phyloP scores from a whole-genome alignment of 2,113 vertebrate species.

The Murina feae region DNA sequence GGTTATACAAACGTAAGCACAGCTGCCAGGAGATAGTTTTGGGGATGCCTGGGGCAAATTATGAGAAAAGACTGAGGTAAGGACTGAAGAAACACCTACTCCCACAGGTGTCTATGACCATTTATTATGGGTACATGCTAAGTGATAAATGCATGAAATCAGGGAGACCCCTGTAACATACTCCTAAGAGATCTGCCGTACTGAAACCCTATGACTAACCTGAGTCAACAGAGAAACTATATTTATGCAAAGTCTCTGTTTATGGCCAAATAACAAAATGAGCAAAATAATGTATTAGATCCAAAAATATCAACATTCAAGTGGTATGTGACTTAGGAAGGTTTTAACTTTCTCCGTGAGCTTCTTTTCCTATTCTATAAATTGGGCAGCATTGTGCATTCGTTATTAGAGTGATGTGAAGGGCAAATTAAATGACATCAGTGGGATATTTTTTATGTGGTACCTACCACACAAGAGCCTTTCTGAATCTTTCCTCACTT shows the following conservation, averaged over 20 bases:
- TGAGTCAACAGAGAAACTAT: not conserved
- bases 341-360: not conserved
- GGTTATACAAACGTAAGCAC: not conserved
- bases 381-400: not conserved
- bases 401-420: not conserved
- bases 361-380: not conserved
- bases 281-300: not conserved
- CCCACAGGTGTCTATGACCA: not conserved
- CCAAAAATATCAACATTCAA: not conserved
- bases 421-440: not conserved
- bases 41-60: not conserved
- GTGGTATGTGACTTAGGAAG: not conserved
- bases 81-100: not conserved
- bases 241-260: not conserved
- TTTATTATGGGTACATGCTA: not conserved
- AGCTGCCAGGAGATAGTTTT: not conserved
- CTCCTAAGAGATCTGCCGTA: not conserved
- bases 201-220: not conserved
- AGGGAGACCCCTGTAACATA: not conserved
- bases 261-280: not conserved
- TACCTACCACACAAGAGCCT: not conserved
- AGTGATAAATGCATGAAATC: not conserved
- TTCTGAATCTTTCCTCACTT: not conserved
- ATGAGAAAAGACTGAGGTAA: not conserved
- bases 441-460: not conserved